Base-by-base conservation (phyloP, 2,797 vertebrate species). In the Sparidentex hasta region DNA sequence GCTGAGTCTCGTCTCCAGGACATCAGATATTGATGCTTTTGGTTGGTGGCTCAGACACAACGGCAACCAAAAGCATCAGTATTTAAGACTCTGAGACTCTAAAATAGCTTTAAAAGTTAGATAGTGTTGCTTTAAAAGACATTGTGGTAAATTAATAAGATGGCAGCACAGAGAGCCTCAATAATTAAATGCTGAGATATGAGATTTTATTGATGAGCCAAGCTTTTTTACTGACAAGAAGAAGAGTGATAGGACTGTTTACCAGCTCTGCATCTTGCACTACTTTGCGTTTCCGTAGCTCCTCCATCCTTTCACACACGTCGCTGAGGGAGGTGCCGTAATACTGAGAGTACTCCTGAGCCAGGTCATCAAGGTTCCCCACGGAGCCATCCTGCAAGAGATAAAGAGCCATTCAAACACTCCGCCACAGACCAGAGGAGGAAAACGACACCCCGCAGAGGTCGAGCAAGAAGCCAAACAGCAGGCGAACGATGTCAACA, bases 231-330 rank as follows among this genome's bases (percentile, higher is more conserved):
- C 13, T 2, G n/a, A 63, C 20, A 27, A 23, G 18, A 33, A 48
- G 18, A 74, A 41, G 21, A 57, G 33, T 4, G 12, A 67, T 18
- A n/a, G 21, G 46, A 2, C 11, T 3, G 12, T 48, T 88, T 94
- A 98, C 98, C 95, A 94, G 85, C 38, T 98, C 97, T 69, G 96
- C 90, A 48, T 98, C 96, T 83, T 98, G 97, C 17, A 97, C 96
- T 75, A 98, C 95, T 65, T 95, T 96, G 23, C 96, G 95, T 69
- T 96, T 98, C 65, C 97, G 96, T 46, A 99, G 94, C 90, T 99
- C 98, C 88, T 99, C 98, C 98, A 99, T 99, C 87, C 97, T 95
- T 81, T 98, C 98, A 18, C 96, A 96, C 82, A 99, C 98, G 71
- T 99, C 97, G 0, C 95, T 95, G 90, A 97, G 95, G 68, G 96